Percentiles rank a stretch among this genome's conserved stretches.
phyloP scores from a whole-genome alignment of 1,140 invertebrate genomes.

The Reticulitermes speratus region DNA sequence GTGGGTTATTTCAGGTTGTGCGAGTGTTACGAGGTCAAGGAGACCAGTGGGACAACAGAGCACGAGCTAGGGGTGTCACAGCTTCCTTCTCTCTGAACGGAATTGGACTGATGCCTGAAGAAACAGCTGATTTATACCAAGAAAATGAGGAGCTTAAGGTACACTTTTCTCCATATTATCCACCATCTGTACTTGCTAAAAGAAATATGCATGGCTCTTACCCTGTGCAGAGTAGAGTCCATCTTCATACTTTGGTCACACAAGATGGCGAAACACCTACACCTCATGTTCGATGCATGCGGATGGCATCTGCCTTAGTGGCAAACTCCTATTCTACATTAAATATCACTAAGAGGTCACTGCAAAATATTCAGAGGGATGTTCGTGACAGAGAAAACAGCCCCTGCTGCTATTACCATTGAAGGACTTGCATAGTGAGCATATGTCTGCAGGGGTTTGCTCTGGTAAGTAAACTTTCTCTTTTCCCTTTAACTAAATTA shows the following conservation, averaged over 20 bases:
- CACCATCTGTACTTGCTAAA: slow-evolving; percentile 1
- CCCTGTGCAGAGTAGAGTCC: neutral
- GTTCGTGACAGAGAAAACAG: too few relatives aligned
- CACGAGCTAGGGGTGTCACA: slow-evolving; percentile 73
- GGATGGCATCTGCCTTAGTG: slow-evolving; percentile 11
- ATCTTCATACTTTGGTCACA: neutral
- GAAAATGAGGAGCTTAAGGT: slow-evolving; percentile 90
- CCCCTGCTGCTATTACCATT: too few relatives aligned
- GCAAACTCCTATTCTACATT: neutral
- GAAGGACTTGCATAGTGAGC: too few relatives aligned
- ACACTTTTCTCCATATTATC: slow-evolving; percentile 30
- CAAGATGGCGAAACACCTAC: neutral
- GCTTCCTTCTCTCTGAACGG: slow-evolving; percentile 84
- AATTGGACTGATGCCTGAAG: slow-evolving; percentile 74
- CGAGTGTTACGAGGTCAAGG: slow-evolving; percentile 78
- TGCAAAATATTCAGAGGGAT: neutral
- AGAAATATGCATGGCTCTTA: slow-evolving; percentile 11
- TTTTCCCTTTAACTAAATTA: too few relatives aligned
- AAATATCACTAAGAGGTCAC: neutral
- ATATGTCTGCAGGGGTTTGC: too few relatives aligned
- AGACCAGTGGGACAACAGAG: slow-evolving; percentile 81
- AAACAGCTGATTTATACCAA: slow-evolving; percentile 79
- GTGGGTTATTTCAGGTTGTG: slow-evolving; percentile 56
- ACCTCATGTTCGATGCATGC: neutral
- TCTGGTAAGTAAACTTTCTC: too few relatives aligned